Base-by-base conservation (phyloP, 2,888 invertebrate species). In the Pseudococcus jackbeardsleyi region DNA sequence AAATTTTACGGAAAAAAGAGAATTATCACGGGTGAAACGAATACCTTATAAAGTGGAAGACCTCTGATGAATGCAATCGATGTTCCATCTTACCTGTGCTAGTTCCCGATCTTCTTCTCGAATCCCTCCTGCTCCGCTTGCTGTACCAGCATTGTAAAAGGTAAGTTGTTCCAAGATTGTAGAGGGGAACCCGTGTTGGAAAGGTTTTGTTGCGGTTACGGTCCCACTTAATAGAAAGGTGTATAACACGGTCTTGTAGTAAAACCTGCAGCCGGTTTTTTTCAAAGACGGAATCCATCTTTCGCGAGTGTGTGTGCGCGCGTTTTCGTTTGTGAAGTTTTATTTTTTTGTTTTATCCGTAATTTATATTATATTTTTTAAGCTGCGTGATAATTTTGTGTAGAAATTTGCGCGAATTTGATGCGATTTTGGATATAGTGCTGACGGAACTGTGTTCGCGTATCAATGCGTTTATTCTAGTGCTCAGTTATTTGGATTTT, bases 181-280 rank as follows among this genome's bases (percentile, higher is more conserved):
- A 46, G 68, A 42, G 86, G 86, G 86, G 68, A 19, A 33, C 19
- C 22, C 17, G 19, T n/a, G 59, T 48, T 68, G 46, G 46, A 68
- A 86, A 68, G 86, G 64, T 86, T 86, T 86, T 86, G 86, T 86
- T 86, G 86, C 68, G 86, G 86, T 68, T 86, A 72, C 72, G 86
- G 86, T 86, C 68, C 86, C 86, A 86, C 72, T 86, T 86, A 86
- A 86, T 72, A 72, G 86, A 86, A 86, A 86, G 86, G 86, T 86
- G 86, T 68, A 72, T 15, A 39, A 86, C 86, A 42, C 86, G 64
- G 86, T 86, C 86, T 86, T 72, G 86, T 86, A 59, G 85, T 59
- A 72, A 64, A 86, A 64, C 86, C 64, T 64, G 68, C 42, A 86
- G 86, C 86, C 86, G 86, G 86, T 86, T 86, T 86, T 64, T 33